A percentile compares a stretch with the other conserved stretches of the same genome.
Conservation (phyloP, 2,888 invertebrate genomes). For the Pyrgus malvae region DNA sequence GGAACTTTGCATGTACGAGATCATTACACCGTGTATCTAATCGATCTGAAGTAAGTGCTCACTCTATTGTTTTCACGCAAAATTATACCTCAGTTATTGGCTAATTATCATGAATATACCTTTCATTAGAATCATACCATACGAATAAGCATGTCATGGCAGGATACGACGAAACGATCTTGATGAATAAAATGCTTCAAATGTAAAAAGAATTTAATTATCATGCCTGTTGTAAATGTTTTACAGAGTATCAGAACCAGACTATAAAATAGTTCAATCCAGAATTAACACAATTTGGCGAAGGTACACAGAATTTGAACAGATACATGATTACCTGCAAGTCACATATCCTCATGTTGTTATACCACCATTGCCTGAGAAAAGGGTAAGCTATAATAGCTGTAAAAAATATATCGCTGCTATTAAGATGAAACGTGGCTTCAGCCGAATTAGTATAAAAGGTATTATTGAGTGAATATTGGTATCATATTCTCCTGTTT, state of each 20-base stretch:
- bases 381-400: constrained; percentile 79
- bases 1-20: constrained; percentile 88
- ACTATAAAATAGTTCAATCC: constrained; percentile 82
- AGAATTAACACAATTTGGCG: constrained; percentile 88
- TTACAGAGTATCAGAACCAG: constrained; percentile 84
- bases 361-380: constrained; percentile 91
- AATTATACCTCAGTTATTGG: constrained; percentile 3
- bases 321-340: constrained; percentile 88
- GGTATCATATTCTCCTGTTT: too few species aligned
- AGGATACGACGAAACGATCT: too few species aligned
- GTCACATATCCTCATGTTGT: constrained; percentile 90
- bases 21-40: constrained; percentile 89
- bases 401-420: too few species aligned
- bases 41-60: constrained; percentile 87
- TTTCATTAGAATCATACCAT: too few species aligned
- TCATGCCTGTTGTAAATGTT: not conserved
- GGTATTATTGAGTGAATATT: too few species aligned
- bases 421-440: too few species aligned
- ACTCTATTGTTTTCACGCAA: constrained; percentile 46
- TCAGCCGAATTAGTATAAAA: too few species aligned
- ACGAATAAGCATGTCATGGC: too few species aligned
- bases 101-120: constrained; percentile 12
- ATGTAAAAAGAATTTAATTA: too few species aligned
- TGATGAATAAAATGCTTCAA: too few species aligned
- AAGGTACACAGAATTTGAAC: constrained; percentile 92